Base-by-base conservation (phyloP, 2,113 vertebrate species). In the Ctenodactylus gundi region DNA sequence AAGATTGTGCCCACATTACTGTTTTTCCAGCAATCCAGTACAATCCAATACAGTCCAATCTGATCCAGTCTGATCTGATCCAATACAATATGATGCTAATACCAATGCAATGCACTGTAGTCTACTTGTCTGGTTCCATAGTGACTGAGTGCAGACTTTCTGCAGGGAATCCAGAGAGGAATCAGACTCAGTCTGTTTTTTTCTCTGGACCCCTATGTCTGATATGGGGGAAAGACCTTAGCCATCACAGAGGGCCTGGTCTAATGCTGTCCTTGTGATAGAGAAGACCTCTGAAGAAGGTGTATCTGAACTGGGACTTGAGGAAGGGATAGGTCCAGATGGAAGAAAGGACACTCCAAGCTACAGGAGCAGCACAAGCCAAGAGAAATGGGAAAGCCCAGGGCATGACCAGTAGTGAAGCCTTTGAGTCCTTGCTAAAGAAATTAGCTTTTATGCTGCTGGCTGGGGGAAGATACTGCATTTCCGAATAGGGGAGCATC, bases 381-480 rank as follows among this genome's bases (percentile, higher is more conserved):
- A 21, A n/a, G 55, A 18, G 57, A 34, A 8, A 17, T 5, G 36
- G 80, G 67, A 58, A 60, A 67, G 51, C 62, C 18, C n/a, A 27
- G 70, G 41, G 58, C 51, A 7, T 53, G 68, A 29, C 65, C 39
- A 75, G 23, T 2, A 57, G 53, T 8, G 15, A 68, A 58, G 20
- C 64, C 68, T 39, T 21, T 11, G 18, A 49, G 36, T n/a, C 58
- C 17, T 8, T 25, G 31, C 55, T 73, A 15, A 68, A 75, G 58
- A 80, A 49, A 84, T 3, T 39, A n/a, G 20, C 46, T 85, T 88
- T 87, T 68, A 85, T 83, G 85, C 76, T 77, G 14, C 18, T 36
- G 9, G 4, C 27, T 1, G 0, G 34, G 62, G 51, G 36, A n/a
- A 55, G 31, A 2, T 3, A 5, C 57, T 60, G 39, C 39, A 11